A percentile compares a stretch with the other conserved stretches of the same genome.
These are phyloP conservation scores for Nycticryphes semicollaris DNA, from an alignment of 2,113 vertebrate species.

Conservation along the genomic window DNA sequence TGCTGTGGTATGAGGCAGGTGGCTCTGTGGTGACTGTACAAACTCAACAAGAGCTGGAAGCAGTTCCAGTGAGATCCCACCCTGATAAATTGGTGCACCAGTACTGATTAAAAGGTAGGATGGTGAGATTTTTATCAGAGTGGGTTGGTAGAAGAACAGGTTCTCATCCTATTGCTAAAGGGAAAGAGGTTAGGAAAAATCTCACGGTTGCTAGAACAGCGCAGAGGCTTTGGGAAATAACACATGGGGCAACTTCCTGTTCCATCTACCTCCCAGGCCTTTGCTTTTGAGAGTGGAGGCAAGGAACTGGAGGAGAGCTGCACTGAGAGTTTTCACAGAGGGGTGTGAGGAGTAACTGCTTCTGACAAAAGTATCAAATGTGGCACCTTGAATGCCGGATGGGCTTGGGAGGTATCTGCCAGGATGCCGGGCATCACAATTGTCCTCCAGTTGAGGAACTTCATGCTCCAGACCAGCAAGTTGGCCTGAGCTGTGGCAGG, in stretches of 20 bases:
- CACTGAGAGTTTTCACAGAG: not conserved
- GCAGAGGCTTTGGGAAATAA: not conserved
- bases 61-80: not conserved
- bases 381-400: not conserved
- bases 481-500: not conserved
- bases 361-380: not conserved
- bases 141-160: slow-evolving; percentile 5
- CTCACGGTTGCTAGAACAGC: not conserved
- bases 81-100: not conserved
- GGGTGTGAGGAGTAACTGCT: not conserved
- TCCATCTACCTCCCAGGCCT: not conserved
- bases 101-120: slow-evolving; percentile 28
- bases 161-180: not conserved
- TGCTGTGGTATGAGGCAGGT: not conserved
- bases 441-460: not conserved
- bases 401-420: not conserved
- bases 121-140: slow-evolving; percentile 27
- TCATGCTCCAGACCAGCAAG: not conserved
- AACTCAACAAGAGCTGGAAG: not conserved
- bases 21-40: not conserved
- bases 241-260: not conserved
- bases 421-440: not conserved
- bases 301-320: not conserved
- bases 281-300: not conserved
- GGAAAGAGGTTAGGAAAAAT: slow-evolving; percentile 4